Evolutionary conservation across 2,888 invertebrate species (phyloP).

Genomic region (Caenorhabditis sp.): DNA sequence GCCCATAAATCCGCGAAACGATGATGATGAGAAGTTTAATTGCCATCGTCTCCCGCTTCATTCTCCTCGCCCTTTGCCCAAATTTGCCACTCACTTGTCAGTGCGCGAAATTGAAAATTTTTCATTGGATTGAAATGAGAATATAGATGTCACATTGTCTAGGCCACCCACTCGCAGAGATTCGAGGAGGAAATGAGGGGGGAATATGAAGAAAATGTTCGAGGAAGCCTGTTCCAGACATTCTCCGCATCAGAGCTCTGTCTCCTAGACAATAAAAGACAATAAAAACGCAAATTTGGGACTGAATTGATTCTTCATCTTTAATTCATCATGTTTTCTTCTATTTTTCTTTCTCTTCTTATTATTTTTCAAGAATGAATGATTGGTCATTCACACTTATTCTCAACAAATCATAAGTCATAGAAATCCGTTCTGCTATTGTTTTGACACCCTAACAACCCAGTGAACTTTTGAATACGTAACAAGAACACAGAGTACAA

Average conservation of each 20-base stretch:
- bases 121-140: neutral
- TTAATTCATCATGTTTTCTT: slow-evolving; percentile 20
- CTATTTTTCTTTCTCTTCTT: neutral
- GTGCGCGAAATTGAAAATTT: slow-evolving; percentile 18
- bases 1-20: slow-evolving; percentile 52
- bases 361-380: neutral
- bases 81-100: slow-evolving; percentile 37
- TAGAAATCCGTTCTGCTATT: too few species aligned
- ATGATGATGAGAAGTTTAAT: slow-evolving; percentile 59
- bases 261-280: neutral
- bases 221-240: neutral
- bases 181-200: neutral
- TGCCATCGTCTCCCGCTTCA: slow-evolving; percentile 47
- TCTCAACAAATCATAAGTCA: too few species aligned
- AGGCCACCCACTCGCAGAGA: neutral
- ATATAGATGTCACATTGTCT: neutral
- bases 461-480: slow-evolving; percentile 6
- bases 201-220: too few species aligned
- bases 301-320: slow-evolving; percentile 15
- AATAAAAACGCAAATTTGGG: neutral
- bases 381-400: too few species aligned
- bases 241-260: neutral
- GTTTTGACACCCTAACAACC: neutral
- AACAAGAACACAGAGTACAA: slow-evolving; percentile 8
- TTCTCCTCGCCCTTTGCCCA: slow-evolving; percentile 37